Evolutionary conservation across 2,797 vertebrate genomes (phyloP).

Genomic region (Tamandua tetradactyla): DNA sequence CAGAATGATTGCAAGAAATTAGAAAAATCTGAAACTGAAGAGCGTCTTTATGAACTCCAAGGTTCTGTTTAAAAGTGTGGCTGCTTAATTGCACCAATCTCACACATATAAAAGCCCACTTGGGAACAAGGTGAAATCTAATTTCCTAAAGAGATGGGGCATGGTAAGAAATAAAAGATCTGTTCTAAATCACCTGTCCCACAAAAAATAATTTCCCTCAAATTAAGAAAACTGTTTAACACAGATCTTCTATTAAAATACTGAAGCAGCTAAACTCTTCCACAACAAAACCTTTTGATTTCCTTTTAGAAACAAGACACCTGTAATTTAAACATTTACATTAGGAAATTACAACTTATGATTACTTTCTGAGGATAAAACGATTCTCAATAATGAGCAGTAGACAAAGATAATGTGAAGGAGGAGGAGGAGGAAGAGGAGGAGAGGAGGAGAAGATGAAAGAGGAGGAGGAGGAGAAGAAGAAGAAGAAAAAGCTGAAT

Average conservation of each 20-base stretch:
- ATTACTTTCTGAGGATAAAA: slow-evolving; percentile 16
- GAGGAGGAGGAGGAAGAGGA: background rate
- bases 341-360: slow-evolving; percentile 23
- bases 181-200: background rate
- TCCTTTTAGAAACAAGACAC: slow-evolving; percentile 8
- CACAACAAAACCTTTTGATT: background rate
- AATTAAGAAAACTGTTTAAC: background rate
- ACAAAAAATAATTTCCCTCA: background rate
- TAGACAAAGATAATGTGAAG: background rate
- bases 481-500: too few species aligned
- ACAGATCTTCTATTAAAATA: background rate
- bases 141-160: background rate
- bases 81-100: background rate
- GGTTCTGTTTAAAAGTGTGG: background rate
- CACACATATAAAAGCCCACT: background rate
- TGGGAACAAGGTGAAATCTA: background rate
- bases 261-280: background rate
- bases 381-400: slow-evolving; percentile 6
- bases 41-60: background rate
- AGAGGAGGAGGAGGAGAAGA: too few species aligned
- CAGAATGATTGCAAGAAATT: background rate
- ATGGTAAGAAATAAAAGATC: background rate
- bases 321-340: slow-evolving; percentile 13
- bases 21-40: background rate
- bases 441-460: background rate